A percentile compares a stretch with the other conserved stretches of the same genome.
phyloP scores from a whole-genome alignment of 2,888 invertebrate genomes.

The Polydesmus complanatus region DNA sequence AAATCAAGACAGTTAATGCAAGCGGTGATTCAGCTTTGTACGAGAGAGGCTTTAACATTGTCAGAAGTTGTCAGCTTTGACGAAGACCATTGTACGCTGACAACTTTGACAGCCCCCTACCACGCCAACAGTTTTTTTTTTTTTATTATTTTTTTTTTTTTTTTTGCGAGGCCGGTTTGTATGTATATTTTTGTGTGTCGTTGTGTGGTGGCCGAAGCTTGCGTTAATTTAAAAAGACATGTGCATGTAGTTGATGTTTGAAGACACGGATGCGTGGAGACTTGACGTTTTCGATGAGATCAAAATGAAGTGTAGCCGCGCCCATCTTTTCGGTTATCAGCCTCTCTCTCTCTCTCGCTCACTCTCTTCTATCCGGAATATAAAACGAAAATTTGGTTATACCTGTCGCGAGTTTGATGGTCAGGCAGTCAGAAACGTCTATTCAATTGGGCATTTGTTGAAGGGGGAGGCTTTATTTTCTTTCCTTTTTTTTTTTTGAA shows the following conservation, averaged over 20 bases:
- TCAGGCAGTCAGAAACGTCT: background rate
- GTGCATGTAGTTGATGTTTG: background rate
- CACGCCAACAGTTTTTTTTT: background rate
- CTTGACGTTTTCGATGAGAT: background rate
- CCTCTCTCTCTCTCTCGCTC: background rate
- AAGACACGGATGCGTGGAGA: background rate
- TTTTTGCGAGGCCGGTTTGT: background rate
- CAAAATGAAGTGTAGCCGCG: background rate
- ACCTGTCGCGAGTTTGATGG: background rate
- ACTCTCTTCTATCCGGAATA: background rate
- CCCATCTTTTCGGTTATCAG: background rate
- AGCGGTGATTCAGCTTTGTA: background rate
- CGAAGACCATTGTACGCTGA: background rate
- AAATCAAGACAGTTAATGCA: background rate
- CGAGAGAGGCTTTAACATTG: background rate
- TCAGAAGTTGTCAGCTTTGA: background rate
- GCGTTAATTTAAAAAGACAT: background rate
- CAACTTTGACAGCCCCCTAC: constrained; percentile 4
- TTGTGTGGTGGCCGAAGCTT: background rate
- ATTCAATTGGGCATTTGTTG: background rate
- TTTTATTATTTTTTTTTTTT: constrained; percentile 2
- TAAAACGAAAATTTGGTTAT: background rate
- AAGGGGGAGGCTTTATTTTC: background rate
- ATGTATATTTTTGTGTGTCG: too few relatives aligned
- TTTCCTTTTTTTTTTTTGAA: background rate